These are phyloP conservation scores for Psilanteris sp. DNA, from an alignment of 1,140 invertebrate genomes.

Conservation along the genomic window DNA sequence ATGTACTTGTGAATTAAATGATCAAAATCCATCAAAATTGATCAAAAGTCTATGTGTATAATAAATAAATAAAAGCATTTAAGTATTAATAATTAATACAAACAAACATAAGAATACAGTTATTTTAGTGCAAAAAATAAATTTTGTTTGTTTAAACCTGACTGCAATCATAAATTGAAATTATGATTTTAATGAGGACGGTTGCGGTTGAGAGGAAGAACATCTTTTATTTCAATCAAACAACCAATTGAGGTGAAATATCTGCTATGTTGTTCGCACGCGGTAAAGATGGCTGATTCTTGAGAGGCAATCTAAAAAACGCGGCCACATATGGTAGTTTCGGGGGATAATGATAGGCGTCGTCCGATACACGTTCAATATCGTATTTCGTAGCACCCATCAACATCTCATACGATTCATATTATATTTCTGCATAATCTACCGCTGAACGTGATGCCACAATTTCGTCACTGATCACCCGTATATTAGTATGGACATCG, in stretches of 20 bases:
- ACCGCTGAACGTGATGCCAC: slow-evolving; percentile 48
- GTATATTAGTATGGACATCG: slow-evolving; percentile 35
- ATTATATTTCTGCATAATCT: slow-evolving; percentile 46
- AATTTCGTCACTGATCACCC: slow-evolving; percentile 23
- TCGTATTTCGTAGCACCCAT: slow-evolving; percentile 58
- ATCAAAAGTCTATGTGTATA: no score
- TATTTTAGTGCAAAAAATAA: background rate
- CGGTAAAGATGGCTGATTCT: slow-evolving; percentile 10
- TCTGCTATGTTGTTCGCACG: slow-evolving; percentile 37
- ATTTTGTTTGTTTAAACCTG: slow-evolving; percentile 43
- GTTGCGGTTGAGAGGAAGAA: slow-evolving; percentile 22
- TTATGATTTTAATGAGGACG: slow-evolving; percentile 35
- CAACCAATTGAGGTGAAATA: slow-evolving; percentile 50
- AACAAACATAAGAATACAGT: no score
- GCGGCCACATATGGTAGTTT: slow-evolving; percentile 60
- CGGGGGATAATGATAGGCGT: slow-evolving; percentile 55
- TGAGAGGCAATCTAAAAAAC: slow-evolving; percentile 62
- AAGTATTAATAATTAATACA: no score
- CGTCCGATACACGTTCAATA: slow-evolving; percentile 59
- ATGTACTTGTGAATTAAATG: no score
- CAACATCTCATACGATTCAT: slow-evolving; percentile 43
- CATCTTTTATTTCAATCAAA: slow-evolving; percentile 58
- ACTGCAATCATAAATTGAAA: slow-evolving; percentile 55
- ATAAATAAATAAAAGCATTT: no score
- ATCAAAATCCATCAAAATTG: no score